A percentile compares a stretch with the other conserved stretches of the same genome.
Conservation (phyloP, 2,888 invertebrate genomes). For the Meghimatium bilineatum region DNA sequence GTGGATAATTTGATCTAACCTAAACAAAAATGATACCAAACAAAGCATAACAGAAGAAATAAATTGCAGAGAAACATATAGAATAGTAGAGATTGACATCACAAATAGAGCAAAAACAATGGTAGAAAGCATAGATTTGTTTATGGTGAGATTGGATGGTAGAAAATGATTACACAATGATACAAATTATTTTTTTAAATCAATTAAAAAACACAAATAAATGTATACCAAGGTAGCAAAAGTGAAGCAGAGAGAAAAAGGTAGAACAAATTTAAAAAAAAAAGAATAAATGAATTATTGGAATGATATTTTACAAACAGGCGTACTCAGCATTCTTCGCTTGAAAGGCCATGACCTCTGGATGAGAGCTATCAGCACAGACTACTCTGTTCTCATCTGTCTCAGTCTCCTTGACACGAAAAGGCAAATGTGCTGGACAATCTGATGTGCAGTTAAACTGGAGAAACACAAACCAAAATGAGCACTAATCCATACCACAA, state of each 20-base stretch:
- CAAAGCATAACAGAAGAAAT: too few relatives aligned
- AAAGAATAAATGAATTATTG: not conserved
- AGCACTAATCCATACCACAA: not conserved
- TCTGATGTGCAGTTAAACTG: slow-evolving; percentile 89
- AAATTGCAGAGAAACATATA: not conserved
- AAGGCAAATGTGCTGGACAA: slow-evolving; percentile 83
- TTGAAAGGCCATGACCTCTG: slow-evolving; percentile 55
- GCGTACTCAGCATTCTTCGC: slow-evolving; percentile 57
- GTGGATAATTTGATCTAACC: too few relatives aligned
- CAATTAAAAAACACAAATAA: too few relatives aligned
- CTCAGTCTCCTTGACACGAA: slow-evolving; percentile 81
- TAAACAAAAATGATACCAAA: too few relatives aligned
- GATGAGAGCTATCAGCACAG: slow-evolving; percentile 67
- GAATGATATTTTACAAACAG: not conserved
- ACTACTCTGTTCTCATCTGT: slow-evolving; percentile 59
- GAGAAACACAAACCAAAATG: not conserved
- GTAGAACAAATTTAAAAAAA: too few relatives aligned
- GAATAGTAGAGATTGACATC: not conserved
- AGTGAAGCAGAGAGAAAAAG: too few relatives aligned
- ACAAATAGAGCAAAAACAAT: not conserved
- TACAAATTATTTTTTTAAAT: too few relatives aligned
- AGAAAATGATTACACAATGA: not conserved
- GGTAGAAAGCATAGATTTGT: not conserved
- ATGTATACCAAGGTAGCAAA: too few relatives aligned
- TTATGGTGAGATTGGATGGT: not conserved